A percentile compares a stretch with the other conserved stretches of the same genome.
These are phyloP conservation scores for Salarias fasciatus DNA, from an alignment of 2,797 vertebrate species.

Conservation along the genomic window DNA sequence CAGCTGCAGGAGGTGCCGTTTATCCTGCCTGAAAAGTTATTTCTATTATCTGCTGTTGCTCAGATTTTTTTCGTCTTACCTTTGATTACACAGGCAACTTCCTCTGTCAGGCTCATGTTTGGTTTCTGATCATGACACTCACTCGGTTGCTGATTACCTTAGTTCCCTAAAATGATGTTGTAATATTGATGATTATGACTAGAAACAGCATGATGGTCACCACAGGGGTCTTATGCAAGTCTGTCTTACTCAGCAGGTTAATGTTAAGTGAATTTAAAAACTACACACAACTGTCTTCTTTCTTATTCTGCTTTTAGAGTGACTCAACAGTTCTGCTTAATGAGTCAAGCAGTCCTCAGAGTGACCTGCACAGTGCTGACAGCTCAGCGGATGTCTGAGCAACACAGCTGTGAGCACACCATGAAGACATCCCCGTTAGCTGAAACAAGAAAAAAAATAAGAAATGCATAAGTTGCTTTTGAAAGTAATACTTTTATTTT, in stretches of 20 bases:
- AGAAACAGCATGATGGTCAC: slow-evolving; percentile 9
- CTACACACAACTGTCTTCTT: not conserved
- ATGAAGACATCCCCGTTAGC: too few relatives aligned
- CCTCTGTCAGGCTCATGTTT: slow-evolving; percentile 15
- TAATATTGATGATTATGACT: slow-evolving; percentile 2
- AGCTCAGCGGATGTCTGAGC: too few relatives aligned
- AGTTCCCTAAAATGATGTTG: too few relatives aligned
- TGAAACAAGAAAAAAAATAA: too few relatives aligned
- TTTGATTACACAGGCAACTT: slow-evolving; percentile 18
- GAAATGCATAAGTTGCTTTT: too few relatives aligned
- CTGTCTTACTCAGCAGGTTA: slow-evolving; percentile 13
- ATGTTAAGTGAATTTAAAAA: slow-evolving; percentile 1
- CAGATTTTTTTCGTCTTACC: slow-evolving; percentile 1
- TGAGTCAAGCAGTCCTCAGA: too few relatives aligned
- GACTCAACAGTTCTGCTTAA: too few relatives aligned
- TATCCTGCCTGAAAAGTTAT: slow-evolving; percentile 3
- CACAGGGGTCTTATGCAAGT: slow-evolving; percentile 5
- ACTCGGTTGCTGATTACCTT: not conserved
- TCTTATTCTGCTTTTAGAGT: not conserved
- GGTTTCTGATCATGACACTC: slow-evolving; percentile 22
- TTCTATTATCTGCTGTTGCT: slow-evolving; percentile 17
- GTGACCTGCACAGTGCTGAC: too few relatives aligned
- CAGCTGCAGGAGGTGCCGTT: not conserved
- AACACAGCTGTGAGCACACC: too few relatives aligned
- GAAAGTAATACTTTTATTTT: too few relatives aligned